These are phyloP conservation scores for Chironex yamaguchii DNA, from an alignment of 30 jellyfish, hydroid and myxozoan species.

Conservation along the genomic window DNA sequence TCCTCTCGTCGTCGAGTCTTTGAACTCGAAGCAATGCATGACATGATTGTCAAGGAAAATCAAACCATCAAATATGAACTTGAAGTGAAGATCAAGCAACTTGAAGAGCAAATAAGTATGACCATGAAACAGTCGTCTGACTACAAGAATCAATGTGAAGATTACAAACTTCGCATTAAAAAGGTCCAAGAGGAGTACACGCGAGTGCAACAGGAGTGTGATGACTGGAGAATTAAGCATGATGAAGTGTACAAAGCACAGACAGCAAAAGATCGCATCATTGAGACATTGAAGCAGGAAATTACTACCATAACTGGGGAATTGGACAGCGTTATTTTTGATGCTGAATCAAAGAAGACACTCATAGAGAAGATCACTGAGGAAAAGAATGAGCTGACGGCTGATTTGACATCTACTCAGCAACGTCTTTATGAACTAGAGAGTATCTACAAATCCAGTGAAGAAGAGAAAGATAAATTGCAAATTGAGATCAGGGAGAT, in stretches of 20 bases:
- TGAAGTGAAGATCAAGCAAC: constrained; percentile 66
- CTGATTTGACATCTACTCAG: constrained; percentile 72
- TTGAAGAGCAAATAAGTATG: constrained; percentile 83
- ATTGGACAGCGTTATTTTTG: constrained; percentile 72
- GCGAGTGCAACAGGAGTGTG: constrained; percentile 67
- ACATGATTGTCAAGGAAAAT: constrained; percentile 85
- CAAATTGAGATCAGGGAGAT: constrained; percentile 73
- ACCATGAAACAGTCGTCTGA: constrained; percentile 66
- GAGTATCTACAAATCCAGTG: constrained; percentile 79
- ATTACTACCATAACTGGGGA: constrained; percentile 66
- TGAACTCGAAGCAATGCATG: constrained; percentile 94
- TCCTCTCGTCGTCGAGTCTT: constrained; percentile 81
- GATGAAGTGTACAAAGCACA: constrained; percentile 72
- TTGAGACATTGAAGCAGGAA: constrained; percentile 88
- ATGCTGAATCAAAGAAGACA: constrained; percentile 77
- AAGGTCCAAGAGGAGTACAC: constrained; percentile 73
- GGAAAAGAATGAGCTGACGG: constrained; percentile 86
- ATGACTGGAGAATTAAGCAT: constrained; percentile 82
- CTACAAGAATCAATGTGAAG: constrained; percentile 80
- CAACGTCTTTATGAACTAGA: constrained; percentile 92
- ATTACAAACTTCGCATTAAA: constrained; percentile 74
- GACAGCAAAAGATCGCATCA: constrained; percentile 84
- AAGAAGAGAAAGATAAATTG: constrained; percentile 82
- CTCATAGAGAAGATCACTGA: constrained; percentile 80
- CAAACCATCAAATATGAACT: constrained; percentile 75